Percentiles rank a stretch among this genome's conserved stretches.
phyloP scores from a whole-genome alignment of 2,797 vertebrate species.

The Phylloscopus collybita region DNA sequence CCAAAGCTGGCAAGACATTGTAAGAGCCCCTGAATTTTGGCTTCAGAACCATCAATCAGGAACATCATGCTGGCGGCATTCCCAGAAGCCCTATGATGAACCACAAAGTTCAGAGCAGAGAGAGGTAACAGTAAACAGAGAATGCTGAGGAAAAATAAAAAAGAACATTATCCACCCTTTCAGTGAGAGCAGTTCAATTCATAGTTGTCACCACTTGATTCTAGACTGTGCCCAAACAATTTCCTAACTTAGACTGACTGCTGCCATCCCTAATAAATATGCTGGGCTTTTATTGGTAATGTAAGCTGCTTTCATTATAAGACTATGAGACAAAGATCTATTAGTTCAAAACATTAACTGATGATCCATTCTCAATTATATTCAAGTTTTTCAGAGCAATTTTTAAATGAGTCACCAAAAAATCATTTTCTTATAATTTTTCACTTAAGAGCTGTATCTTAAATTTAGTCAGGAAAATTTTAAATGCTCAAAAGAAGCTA shows the following conservation, averaged over 20 bases:
- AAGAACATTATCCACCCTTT: neutral
- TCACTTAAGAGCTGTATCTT: neutral
- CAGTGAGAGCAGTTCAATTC: conserved; percentile 11
- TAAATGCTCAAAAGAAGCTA: neutral
- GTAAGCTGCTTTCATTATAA: neutral
- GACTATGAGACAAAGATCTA: neutral
- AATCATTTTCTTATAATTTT: neutral
- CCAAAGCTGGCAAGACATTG: conserved; percentile 45
- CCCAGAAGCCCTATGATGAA: conserved; percentile 68
- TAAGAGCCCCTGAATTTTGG: conserved; percentile 54
- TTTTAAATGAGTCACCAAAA: neutral
- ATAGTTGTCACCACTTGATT: neutral
- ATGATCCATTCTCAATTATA: neutral
- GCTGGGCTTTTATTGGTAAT: neutral
- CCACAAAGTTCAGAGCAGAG: conserved; percentile 52
- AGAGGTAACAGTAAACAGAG: conserved; percentile 38
- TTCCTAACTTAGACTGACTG: neutral
- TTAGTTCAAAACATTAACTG: neutral
- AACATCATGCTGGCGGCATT: neutral
- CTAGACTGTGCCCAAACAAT: neutral
- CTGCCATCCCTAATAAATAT: neutral
- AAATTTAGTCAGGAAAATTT: neutral
- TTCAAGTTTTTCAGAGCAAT: neutral
- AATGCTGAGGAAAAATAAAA: neutral
- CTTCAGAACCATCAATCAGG: conserved; percentile 62